Evolutionary conservation across 2,888 invertebrate species (phyloP).

Genomic region (Nebria salina): DNA sequence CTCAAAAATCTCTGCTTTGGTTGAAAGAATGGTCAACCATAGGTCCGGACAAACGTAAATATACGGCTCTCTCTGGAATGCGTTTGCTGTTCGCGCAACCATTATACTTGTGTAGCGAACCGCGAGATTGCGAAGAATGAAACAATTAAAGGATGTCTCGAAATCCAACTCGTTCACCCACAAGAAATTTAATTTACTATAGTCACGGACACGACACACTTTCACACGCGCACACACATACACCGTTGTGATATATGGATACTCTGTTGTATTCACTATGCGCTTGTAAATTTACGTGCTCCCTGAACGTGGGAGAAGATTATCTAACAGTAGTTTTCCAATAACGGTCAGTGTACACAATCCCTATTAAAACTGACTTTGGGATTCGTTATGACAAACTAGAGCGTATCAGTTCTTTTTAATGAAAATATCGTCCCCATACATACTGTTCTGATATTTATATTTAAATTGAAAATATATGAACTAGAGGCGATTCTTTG

Average conservation of each 20-base stretch:
- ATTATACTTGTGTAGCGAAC: conserved; percentile 45
- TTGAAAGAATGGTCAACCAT: not conserved
- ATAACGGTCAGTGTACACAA: not conserved
- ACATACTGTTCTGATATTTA: too few species aligned
- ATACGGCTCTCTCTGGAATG: conserved; percentile 29
- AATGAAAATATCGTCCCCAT: too few species aligned
- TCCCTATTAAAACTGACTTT: not conserved
- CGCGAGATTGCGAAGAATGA: conserved; percentile 47
- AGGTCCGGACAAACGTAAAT: not conserved
- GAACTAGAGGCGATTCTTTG: too few species aligned
- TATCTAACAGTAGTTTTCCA: not conserved
- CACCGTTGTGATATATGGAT: not conserved
- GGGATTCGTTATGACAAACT: too few species aligned
- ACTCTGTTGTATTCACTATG: conserved; percentile 2
- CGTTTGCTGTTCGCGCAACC: conserved; percentile 16
- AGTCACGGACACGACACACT: not conserved
- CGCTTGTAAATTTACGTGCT: conserved; percentile 10
- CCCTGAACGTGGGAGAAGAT: conserved; percentile 2
- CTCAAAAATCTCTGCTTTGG: not conserved
- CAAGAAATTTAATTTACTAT: conserved; percentile 41
- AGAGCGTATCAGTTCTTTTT: too few species aligned
- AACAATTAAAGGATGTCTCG: conserved; percentile 45
- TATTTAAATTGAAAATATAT: too few species aligned
- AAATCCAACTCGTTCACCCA: conserved; percentile 21
- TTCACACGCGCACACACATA: not conserved